These are phyloP conservation scores for Eilema depressum DNA, from an alignment of 2,888 invertebrate genomes.

Conservation along the genomic window DNA sequence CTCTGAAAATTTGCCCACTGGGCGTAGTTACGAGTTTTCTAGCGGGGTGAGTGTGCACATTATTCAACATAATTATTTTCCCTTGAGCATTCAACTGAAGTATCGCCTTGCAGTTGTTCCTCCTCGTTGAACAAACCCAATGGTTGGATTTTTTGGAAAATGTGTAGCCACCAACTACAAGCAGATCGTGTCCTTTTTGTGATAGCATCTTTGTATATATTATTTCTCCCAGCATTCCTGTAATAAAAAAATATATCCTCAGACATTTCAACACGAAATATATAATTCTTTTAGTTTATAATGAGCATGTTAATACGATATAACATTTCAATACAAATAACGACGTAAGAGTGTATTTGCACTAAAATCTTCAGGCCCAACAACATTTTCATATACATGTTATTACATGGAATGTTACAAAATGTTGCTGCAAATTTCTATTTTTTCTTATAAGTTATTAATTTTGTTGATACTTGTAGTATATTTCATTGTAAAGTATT, in stretches of 20 bases:
- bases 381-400: background rate
- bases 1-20: slow-evolving; percentile 2
- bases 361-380: background rate
- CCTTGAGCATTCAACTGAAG: slow-evolving; percentile 40
- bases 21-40: background rate
- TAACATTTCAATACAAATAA: background rate
- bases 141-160: slow-evolving; percentile 34
- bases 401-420: no score
- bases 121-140: slow-evolving; percentile 27
- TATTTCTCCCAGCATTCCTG: background rate
- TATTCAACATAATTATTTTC: slow-evolving; percentile 17
- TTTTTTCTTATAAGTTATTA: no score
- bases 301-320: background rate
- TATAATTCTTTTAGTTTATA: background rate
- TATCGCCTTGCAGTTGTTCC: slow-evolving; percentile 47
- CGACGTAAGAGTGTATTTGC: background rate
- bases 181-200: slow-evolving; percentile 41
- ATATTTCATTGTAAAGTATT: background rate
- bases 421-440: no score
- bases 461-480: background rate
- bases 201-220: slow-evolving; percentile 26
- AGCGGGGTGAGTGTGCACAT: slow-evolving; percentile 1
- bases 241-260: background rate
- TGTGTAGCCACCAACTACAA: slow-evolving; percentile 52
- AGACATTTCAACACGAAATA: background rate